Conservation (phyloP, 2,888 invertebrate species). For the Dromius quadrimaculatus region DNA sequence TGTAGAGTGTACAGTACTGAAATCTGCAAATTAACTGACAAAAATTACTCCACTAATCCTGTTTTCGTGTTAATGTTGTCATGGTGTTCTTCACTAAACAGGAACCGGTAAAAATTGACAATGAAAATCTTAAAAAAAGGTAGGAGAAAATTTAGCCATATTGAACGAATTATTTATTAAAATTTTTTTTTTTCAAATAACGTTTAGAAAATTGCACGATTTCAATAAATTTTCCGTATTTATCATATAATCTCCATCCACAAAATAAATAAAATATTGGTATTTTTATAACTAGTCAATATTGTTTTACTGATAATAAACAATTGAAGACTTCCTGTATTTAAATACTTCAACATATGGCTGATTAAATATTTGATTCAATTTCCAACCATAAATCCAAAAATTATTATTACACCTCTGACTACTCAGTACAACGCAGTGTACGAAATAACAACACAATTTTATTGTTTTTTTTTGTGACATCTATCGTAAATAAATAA, state of each 20-base stretch:
- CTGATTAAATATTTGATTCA: no score
- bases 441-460: no score
- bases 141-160: neutral
- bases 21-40: neutral
- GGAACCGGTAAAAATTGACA: neutral
- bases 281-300: conserved; percentile 26
- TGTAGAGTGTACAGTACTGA: neutral
- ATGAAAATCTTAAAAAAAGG: neutral
- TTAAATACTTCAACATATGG: no score
- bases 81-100: neutral
- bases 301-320: conserved; percentile 9
- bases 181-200: no score
- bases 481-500: no score
- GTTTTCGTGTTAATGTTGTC: neutral
- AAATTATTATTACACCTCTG: no score
- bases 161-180: no score
- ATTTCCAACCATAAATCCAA: no score
- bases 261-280: conserved; percentile 5
- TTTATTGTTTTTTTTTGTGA: no score
- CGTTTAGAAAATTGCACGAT: neutral
- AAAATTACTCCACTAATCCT: neutral
- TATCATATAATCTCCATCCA: neutral
- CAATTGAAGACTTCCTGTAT: conserved; percentile 8
- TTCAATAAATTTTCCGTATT: conserved; percentile 13
- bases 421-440: no score